These are phyloP conservation scores for Plusia festucae DNA, from an alignment of 2,888 invertebrate species.

Conservation along the genomic window DNA sequence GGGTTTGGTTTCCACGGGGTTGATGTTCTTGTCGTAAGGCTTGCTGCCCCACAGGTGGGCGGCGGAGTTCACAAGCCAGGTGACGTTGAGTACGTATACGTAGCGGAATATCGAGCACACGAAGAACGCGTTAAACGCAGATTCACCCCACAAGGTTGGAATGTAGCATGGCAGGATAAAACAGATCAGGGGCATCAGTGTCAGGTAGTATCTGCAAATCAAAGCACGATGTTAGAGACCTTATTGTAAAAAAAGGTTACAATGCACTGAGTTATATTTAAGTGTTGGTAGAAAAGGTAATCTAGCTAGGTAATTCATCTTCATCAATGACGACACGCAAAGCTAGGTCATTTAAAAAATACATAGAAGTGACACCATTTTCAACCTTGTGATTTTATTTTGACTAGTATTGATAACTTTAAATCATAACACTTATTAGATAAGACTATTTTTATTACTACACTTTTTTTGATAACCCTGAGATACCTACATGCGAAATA, in stretches of 20 bases:
- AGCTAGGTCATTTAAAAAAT: too few species aligned
- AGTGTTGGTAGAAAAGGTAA: not conserved
- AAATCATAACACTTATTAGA: not conserved
- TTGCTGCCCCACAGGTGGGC: conserved; percentile 94
- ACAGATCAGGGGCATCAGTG: conserved; percentile 92
- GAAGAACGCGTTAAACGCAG: conserved; percentile 90
- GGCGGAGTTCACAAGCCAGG: conserved; percentile 97
- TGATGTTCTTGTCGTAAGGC: conserved; percentile 93
- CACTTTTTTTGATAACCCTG: not conserved
- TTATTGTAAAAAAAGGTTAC: not conserved
- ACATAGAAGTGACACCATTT: not conserved
- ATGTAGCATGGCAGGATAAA: conserved; percentile 93
- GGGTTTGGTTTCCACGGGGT: conserved; percentile 91
- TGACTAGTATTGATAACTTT: not conserved
- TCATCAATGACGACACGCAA: too few species aligned
- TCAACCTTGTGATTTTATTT: not conserved
- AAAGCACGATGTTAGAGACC: not conserved
- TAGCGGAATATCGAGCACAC: conserved; percentile 93
- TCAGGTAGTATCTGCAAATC: conserved; percentile 91
- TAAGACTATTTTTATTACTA: not conserved
- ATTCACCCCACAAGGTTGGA: conserved; percentile 94
- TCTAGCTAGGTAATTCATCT: not conserved
- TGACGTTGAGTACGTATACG: conserved; percentile 93
- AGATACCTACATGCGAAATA: not conserved
- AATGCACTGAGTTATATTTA: not conserved